phyloP scores from a whole-genome alignment of 2,113 vertebrate species.

The Zosterops hypoxanthus region DNA sequence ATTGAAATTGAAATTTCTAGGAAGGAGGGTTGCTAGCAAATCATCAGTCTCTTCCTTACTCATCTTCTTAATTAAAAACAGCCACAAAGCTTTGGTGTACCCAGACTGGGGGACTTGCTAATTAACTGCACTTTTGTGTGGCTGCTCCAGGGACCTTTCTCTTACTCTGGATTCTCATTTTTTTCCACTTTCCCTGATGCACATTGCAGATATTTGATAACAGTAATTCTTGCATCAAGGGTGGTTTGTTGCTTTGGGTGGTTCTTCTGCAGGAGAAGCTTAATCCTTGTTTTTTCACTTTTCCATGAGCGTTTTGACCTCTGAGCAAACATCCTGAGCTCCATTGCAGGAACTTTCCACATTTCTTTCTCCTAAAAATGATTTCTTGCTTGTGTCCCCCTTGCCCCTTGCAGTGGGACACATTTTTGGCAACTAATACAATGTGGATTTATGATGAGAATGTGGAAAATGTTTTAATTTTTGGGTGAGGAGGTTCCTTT shows the following conservation, averaged over 20 bases:
- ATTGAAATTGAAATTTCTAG: neutral
- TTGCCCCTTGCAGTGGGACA: rapidly evolving
- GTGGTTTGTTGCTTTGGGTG: neutral
- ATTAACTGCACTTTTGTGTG: neutral
- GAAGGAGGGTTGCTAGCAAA: neutral
- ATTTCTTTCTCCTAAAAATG: neutral
- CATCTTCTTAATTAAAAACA: constrained; percentile 30
- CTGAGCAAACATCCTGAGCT: neutral
- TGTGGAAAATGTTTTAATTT: neutral
- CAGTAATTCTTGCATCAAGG: neutral
- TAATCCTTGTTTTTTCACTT: neutral
- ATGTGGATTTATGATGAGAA: neutral
- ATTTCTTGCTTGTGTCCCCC: neutral
- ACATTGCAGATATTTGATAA: neutral
- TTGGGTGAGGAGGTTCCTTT: neutral
- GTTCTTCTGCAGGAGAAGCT: neutral
- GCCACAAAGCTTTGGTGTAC: neutral
- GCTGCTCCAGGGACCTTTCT: neutral
- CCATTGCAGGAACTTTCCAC: neutral
- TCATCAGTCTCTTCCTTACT: neutral
- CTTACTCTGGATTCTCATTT: neutral
- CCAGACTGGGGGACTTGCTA: neutral
- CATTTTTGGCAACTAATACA: neutral
- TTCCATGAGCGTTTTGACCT: neutral
- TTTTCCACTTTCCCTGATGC: neutral